phyloP scores from a whole-genome alignment of 2,113 vertebrate genomes.

The Actenoides hombroni region DNA sequence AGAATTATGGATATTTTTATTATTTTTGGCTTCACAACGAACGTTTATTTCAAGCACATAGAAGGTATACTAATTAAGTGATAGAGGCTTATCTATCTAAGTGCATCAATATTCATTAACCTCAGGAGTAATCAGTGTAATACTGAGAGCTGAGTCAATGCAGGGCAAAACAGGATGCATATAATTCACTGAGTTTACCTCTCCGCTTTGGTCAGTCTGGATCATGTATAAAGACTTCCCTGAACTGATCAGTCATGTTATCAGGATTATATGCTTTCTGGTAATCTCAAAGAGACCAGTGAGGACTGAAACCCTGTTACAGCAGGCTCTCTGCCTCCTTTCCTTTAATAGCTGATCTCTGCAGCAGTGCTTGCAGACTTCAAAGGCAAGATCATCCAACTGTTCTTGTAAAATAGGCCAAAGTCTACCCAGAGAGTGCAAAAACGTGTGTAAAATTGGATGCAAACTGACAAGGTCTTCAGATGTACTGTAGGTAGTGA shows the following conservation, averaged over 20 bases:
- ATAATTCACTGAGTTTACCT: not conserved
- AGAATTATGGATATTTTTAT: not conserved
- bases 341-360: not conserved
- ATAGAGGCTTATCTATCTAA: not conserved
- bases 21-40: not conserved
- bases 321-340: not conserved
- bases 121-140: not conserved
- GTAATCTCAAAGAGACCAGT: not conserved
- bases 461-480: conserved; percentile 49
- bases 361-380: conserved; percentile 17
- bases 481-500: conserved; percentile 22
- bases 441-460: conserved; percentile 47
- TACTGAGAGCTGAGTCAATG: not conserved
- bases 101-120: not conserved
- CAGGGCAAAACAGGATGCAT: not conserved
- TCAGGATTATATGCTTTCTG: not conserved
- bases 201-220: not conserved
- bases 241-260: not conserved
- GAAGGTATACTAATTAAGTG: not conserved
- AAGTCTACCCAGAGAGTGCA: conserved; percentile 24
- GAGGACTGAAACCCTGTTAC: not conserved
- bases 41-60: not conserved
- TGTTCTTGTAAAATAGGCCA: conserved; percentile 40
- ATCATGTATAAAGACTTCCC: not conserved
- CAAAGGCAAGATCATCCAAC: conserved; percentile 27